phyloP scores from a whole-genome alignment of 2,797 vertebrate genomes.

The Ctenochaetus hawaiiensis region DNA sequence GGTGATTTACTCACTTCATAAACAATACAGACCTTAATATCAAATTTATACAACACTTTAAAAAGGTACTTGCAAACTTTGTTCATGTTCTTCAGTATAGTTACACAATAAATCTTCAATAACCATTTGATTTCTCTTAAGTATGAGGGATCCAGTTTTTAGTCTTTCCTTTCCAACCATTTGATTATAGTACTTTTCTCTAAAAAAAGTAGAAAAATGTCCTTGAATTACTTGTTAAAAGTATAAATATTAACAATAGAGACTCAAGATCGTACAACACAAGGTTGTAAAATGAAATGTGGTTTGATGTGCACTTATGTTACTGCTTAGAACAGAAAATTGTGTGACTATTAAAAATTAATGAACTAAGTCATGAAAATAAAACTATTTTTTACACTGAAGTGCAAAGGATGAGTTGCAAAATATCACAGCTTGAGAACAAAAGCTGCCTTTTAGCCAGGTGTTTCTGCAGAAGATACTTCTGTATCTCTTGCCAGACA shows the following conservation, averaged over 20 bases:
- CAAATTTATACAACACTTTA: constrained; percentile 2
- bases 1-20: constrained; percentile 36
- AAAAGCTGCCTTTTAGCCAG: too few relatives aligned
- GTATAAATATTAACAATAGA: background rate
- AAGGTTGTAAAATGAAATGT: too few relatives aligned
- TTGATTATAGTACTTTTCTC: background rate
- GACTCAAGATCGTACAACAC: too few relatives aligned
- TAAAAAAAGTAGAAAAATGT: background rate
- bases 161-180: background rate
- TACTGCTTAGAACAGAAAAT: too few relatives aligned
- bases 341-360: too few relatives aligned
- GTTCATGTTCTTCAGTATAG: background rate
- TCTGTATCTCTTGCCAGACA: too few relatives aligned
- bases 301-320: too few relatives aligned
- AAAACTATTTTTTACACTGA: too few relatives aligned
- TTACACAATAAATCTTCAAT: constrained; percentile 2
- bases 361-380: too few relatives aligned
- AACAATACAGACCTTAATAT: constrained; percentile 28
- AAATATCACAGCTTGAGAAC: too few relatives aligned
- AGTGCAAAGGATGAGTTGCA: too few relatives aligned
- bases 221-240: constrained; percentile 14
- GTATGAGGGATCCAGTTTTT: background rate
- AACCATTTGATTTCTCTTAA: background rate
- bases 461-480: too few relatives aligned
- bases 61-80: background rate